Base-by-base conservation (phyloP, 1,140 invertebrate species). In the Hypothenemus hampei region DNA sequence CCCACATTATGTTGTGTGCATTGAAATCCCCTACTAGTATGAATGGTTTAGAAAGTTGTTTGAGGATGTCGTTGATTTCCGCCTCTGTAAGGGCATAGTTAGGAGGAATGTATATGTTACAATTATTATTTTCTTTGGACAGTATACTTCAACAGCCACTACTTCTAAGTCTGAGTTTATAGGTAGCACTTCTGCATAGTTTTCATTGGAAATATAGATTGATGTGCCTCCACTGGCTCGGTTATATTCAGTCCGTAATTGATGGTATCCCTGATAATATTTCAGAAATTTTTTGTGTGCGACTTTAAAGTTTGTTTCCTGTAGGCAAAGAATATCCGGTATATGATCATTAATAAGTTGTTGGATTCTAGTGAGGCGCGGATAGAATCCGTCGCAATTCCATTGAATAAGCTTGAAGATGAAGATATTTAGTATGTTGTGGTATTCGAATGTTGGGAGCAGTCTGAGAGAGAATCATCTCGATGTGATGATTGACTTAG, bases 11-110 rank as follows among this genome's bases (percentile, higher is more conserved):
- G 26, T 35, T 60, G 33, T 57, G 49, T 18, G 35, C 46, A 35
- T 57, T 60, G 31, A 60, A 57, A 21, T 60, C 55, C 6, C 58
- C 58, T 10, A 47, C 13, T 10, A 60, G 10, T 26, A 60, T 47
- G 16, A 57, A 48, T 15, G 41, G 37, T 11, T 41, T 10, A 8
- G 54, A 48, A 0, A 58, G 49, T 53, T 60, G 55, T 21, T 40
- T 44, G 36, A 57, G 31, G 20, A 58, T 18, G 18, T 49, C 31
- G 29, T 54, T 10, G 20, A 61, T 3, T 4, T 61, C 37, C 3
- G 21, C 5, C 35, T 20, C 23, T 13, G 15, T 13, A 19, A 41
- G 16, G 31, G 15, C 6, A 26, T 2, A 10, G 26, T 37, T 21
- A 4, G 26, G 20, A 4, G 45, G 59, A n/a, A 61, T 8, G 21